Evolutionary conservation across 2,113 vertebrate genomes (phyloP), one percentile per base, ranked within the genome.

Genomic region (Stercorarius parasiticus): DNA sequence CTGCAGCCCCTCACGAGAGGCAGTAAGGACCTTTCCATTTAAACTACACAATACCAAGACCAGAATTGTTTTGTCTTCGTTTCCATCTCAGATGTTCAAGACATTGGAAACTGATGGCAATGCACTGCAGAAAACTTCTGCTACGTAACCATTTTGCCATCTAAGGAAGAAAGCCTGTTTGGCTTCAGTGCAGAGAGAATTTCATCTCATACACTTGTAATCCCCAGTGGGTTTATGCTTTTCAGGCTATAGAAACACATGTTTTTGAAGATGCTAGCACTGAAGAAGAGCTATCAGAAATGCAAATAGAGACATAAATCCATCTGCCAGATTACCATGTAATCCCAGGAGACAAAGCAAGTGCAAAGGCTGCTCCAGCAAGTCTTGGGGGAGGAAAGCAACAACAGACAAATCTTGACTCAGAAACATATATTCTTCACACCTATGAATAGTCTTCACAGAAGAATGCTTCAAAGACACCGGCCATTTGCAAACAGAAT

Each of bases 271-370:
- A 85, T 40, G 29, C 11, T 36, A 66, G 26, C 65, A 82, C 43
- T 86, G 66, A 69, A 79, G 69, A 86, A 66, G n/a, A 93, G 49
- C 34, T 56, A 73, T 73, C 58, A 70, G 66, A 64, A 82, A 65
- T 42, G 93, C 27, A 71, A 70, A 67, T 36, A 55, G 30, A 89
- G 7, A 79, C 19, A 17, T 14, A 20, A 85, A 82, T 43, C 78
- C 84, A 52, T 30, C 47, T 67, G 81, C 53, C 36, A 83, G 61
- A 86, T 49, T 74, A 55, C 29, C 27, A 23, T 7, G 10, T 47
- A 72, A 85, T 59, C 62, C 65, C 25, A 66, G 32, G 42, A 25
- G 29, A 88, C 25, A 58, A 92, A 77, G 30, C 34, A 86, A 95
- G 7, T 19, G 32, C 59, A 88, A 73, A 88, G 69, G 42, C 58